These are phyloP conservation scores for Rhinoraja longicauda DNA, from an alignment of 2,797 vertebrate species.

Conservation along the genomic window DNA sequence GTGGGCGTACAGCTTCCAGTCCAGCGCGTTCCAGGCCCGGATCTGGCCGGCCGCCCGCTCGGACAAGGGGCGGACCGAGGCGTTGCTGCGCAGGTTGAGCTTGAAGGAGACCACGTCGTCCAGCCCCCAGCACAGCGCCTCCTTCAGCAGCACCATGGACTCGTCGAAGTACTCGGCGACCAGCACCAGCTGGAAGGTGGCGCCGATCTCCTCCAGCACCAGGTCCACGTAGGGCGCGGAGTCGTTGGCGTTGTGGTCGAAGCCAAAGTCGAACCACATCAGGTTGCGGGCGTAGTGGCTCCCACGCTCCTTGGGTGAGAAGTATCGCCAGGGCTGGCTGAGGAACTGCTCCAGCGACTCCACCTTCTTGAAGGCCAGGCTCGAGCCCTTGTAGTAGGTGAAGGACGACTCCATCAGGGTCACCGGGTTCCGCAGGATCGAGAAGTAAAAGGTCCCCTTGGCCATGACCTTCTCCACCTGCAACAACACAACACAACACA, in stretches of 20 bases:
- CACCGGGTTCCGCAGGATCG: conserved; percentile 78
- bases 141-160: neutral
- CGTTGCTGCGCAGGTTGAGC: neutral
- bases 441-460: conserved; percentile 82
- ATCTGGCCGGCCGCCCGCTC: conserved; percentile 49
- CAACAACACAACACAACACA: neutral
- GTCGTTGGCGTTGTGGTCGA: conserved; percentile 68
- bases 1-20: conserved; percentile 77
- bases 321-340: conserved; percentile 63
- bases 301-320: conserved; percentile 60
- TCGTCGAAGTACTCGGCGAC: conserved; percentile 41
- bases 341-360: conserved; percentile 52
- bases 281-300: conserved; percentile 84
- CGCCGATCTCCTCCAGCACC: conserved; percentile 40
- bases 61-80: no score
- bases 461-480: conserved; percentile 86
- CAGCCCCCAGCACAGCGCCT: neutral
- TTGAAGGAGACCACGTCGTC: neutral
- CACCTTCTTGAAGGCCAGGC: conserved; percentile 67
- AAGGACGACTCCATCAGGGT: conserved; percentile 80
- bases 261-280: conserved; percentile 84
- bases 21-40: conserved; percentile 76
- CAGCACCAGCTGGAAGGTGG: conserved; percentile 59
- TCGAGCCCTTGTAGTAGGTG: conserved; percentile 78
- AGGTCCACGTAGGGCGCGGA: conserved; percentile 43